A percentile compares a stretch with the other conserved stretches of the same genome.
Conservation (phyloP, 2,113 vertebrate species). For the Ancistrus triradiatus region DNA sequence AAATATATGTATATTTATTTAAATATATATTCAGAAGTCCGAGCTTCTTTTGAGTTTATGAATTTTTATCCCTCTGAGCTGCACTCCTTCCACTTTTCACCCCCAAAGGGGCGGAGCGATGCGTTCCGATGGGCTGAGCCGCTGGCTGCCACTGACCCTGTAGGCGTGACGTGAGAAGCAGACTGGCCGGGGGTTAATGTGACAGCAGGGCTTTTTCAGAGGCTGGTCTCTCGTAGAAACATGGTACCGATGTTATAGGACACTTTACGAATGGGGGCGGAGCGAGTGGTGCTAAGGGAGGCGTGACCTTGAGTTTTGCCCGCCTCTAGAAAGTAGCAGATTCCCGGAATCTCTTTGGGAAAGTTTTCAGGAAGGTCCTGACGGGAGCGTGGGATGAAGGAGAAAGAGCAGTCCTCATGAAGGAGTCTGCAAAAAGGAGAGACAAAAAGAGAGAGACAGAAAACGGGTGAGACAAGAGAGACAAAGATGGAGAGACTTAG, state of each 20-base stretch:
- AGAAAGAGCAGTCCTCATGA: slow-evolving; percentile 89
- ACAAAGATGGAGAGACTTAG: background rate
- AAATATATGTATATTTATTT: slow-evolving; percentile 34
- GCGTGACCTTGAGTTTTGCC: slow-evolving; percentile 81
- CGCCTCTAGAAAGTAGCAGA: slow-evolving; percentile 96
- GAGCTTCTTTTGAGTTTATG: slow-evolving; percentile 16
- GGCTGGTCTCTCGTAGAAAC: slow-evolving; percentile 97
- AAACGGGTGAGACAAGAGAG: background rate
- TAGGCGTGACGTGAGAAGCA: slow-evolving; percentile 14
- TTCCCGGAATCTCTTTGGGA: slow-evolving; percentile 94
- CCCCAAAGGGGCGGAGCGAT: background rate
- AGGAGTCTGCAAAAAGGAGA: slow-evolving; percentile 73
- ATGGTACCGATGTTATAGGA: slow-evolving; percentile 98
- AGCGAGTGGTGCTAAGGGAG: slow-evolving; percentile 71
- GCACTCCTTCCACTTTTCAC: background rate
- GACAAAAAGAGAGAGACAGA: background rate
- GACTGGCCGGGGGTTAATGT: background rate
- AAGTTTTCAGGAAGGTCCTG: slow-evolving; percentile 98
- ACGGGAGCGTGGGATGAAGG: slow-evolving; percentile 89
- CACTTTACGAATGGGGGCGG: slow-evolving; percentile 87
- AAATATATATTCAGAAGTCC: slow-evolving; percentile 35
- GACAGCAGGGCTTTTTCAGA: slow-evolving; percentile 69
- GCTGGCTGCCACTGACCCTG: slow-evolving; percentile 27
- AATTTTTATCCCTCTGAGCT: slow-evolving; percentile 24
- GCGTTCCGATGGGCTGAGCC: slow-evolving; percentile 22